Evolutionary conservation across 1,140 invertebrate species (phyloP), one percentile per base, ranked within the genome.

Genomic region (Zaprionus taronus): DNA sequence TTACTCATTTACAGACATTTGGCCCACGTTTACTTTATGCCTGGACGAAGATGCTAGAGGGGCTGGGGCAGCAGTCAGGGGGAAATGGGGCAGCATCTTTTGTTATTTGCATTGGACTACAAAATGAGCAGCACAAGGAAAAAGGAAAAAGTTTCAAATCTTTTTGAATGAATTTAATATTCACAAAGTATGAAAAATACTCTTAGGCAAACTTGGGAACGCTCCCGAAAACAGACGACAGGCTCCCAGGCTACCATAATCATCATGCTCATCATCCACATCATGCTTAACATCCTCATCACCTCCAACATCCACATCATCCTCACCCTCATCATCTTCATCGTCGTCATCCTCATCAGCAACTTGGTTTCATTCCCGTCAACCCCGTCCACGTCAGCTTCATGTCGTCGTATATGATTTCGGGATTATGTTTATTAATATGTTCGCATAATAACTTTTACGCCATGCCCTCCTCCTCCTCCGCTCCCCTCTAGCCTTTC

Each of bases 1-100:
- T 86, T 87, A 83, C 83, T 87, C 83, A 86, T 87, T 86, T 87
- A 83, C 77, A 87, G 77, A 83, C 80, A 83, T 87, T 84, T 69
- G 51, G 62, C 51, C 53, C 41, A 67, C 68, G 55, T 70, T 67
- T 64, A 51, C 26, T 56, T 49, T 55, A 49, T 34, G 24, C 28
- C 26, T 11, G 17, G 6, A 22, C 17, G 31, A 34, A 34, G 31
- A 34, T 11, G 31, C 2, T 11, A 9, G 28, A 3, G 28, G 31
- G 9, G 31, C 5, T 1, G 26, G 5, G 26, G 26, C 6, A 28
- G 24, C 24, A 24, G 24, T 24, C 24, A 31, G 31, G 56, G 24
- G 0, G 24, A 26, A 26, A 34, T n/a, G 14, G 36, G 20, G 36
- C 26, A 11, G 67, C 28, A 63, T 63, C 77, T 69, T 86, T 87